Percentiles rank a stretch among this genome's conserved stretches.
Evolutionary conservation across 37 sponge, comb jelly and placozoan species (phyloP).

Genomic region (Chondrosia reniformis): DNA sequence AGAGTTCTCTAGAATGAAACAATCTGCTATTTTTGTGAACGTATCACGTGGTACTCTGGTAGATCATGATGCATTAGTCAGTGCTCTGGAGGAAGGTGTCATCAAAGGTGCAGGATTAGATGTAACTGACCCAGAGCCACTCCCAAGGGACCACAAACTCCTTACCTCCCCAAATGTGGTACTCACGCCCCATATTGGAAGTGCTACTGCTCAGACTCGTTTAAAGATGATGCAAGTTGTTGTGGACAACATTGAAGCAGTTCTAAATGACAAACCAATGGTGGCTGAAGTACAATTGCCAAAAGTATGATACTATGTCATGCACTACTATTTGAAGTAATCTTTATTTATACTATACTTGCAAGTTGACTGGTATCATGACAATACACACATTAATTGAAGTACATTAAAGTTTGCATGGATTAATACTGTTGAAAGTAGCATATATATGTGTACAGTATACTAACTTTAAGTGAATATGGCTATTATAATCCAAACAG

Average conservation of each 20-base stretch:
- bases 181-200: conserved; percentile 87
- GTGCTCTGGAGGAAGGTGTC: conserved; percentile 46
- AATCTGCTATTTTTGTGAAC: conserved; percentile 67
- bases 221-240: conserved; percentile 56
- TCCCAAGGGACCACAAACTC: conserved; percentile 83
- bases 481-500: no score
- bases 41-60: conserved; percentile 74
- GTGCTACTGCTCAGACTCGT: conserved; percentile 71
- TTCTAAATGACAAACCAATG: conserved; percentile 51
- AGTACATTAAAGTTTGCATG: no score
- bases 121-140: conserved; percentile 89
- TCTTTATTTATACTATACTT: no score
- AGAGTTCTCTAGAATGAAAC: conserved; percentile 74
- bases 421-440: no score
- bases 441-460: no score
- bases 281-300: conserved; percentile 57
- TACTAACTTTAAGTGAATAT: no score
- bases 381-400: no score
- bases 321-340: no score
- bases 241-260: conserved; percentile 72
- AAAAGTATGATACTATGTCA: no score
- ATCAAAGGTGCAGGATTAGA: conserved; percentile 87
- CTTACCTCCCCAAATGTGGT: conserved; percentile 61
- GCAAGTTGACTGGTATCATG: no score
- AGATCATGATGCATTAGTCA: conserved; percentile 82